phyloP scores from a whole-genome alignment of 2,888 invertebrate species.

The Drosophila macrospina region DNA sequence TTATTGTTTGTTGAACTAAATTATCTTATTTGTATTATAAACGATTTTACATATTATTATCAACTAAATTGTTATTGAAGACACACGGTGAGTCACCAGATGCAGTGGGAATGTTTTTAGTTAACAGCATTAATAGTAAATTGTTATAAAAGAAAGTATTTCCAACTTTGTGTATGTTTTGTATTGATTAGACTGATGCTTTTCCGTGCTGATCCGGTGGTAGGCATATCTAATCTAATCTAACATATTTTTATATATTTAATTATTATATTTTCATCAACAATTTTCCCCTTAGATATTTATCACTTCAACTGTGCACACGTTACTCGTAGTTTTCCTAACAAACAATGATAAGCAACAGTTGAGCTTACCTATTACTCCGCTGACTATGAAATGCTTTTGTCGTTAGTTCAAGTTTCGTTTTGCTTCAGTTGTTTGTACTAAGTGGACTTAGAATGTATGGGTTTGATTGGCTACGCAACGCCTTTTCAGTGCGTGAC shows the following conservation, averaged over 20 bases:
- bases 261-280: constrained; percentile 25
- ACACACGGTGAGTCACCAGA: constrained; percentile 3
- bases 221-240: constrained; percentile 26
- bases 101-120: too few relatives aligned
- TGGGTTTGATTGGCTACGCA: not conserved
- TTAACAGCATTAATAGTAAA: too few relatives aligned
- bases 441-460: constrained; percentile 8
- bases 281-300: constrained; percentile 22
- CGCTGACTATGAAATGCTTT: constrained; percentile 2
- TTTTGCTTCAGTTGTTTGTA: constrained; percentile 1
- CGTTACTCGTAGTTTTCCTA: constrained; percentile 2
- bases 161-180: not conserved
- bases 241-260: constrained; percentile 19
- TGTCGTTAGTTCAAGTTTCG: constrained; percentile 6
- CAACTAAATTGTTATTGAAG: not conserved
- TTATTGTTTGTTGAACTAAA: constrained; percentile 24
- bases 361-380: constrained; percentile 7
- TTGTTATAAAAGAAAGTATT: too few relatives aligned
- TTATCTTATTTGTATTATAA: constrained; percentile 21
- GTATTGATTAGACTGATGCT: not conserved
- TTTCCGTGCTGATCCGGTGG: constrained; percentile 12
- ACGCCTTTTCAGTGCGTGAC: not conserved
- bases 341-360: constrained; percentile 21
- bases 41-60: not conserved
- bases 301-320: constrained; percentile 9